These are phyloP conservation scores for Hippoglossus stenolepis DNA, from an alignment of 2,113 vertebrate species.

Conservation along the genomic window DNA sequence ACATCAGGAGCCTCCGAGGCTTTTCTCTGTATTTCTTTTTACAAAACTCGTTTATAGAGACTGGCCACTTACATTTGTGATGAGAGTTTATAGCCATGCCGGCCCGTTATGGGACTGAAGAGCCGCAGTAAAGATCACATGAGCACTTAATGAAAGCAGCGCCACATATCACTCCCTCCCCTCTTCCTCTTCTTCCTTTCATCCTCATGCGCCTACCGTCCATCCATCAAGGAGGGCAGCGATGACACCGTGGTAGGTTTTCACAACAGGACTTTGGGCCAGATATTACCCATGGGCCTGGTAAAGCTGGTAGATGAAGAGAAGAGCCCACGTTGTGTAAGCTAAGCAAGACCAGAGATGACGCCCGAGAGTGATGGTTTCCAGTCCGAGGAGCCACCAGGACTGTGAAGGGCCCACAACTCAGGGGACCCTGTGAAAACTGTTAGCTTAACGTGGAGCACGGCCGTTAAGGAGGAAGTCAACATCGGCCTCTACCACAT, in stretches of 20 bases:
- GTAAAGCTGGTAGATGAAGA: slow-evolving; percentile 50
- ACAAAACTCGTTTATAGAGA: slow-evolving; percentile 25
- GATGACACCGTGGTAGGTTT: slow-evolving; percentile 46
- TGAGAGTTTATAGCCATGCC: slow-evolving; percentile 16
- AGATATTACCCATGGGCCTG: slow-evolving; percentile 38
- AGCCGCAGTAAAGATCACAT: slow-evolving; percentile 23
- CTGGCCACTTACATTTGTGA: slow-evolving; percentile 14
- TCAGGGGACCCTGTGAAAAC: slow-evolving; percentile 61
- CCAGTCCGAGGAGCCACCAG: slow-evolving; percentile 42
- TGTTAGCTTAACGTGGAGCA: slow-evolving; percentile 65
- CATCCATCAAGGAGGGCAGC: slow-evolving; percentile 40
- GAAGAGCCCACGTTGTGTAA: slow-evolving; percentile 13
- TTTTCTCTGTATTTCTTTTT: neutral
- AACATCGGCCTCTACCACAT: slow-evolving; percentile 51
- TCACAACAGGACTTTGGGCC: neutral
- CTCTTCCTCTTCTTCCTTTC: neutral
- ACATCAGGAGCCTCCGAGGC: neutral
- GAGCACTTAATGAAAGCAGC: slow-evolving; percentile 15
- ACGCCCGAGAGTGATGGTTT: slow-evolving; percentile 37
- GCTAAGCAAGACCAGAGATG: slow-evolving; percentile 36
- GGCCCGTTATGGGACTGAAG: slow-evolving; percentile 26
- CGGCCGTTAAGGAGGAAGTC: slow-evolving; percentile 64
- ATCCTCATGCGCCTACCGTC: neutral
- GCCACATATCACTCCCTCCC: slow-evolving; percentile 4
- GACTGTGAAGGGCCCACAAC: slow-evolving; percentile 33